Conservation (phyloP, 1,140 invertebrate species). For the Gryon sp. region DNA sequence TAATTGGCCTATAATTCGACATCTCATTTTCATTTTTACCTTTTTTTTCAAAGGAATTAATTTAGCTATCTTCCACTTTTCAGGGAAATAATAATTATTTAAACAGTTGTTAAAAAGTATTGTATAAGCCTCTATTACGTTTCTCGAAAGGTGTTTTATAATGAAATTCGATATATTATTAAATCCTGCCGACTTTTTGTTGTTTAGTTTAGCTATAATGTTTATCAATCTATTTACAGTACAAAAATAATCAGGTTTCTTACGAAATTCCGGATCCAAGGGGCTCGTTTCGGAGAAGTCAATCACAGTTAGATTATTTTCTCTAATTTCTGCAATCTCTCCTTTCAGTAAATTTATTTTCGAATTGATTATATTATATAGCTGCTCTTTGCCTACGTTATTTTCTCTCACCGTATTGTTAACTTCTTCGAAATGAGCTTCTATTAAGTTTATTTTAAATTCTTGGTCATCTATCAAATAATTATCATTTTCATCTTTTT, state of each 20-base stretch:
- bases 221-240: not conserved
- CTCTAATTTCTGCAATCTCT: too few species aligned
- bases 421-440: not conserved
- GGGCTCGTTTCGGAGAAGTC: too few species aligned
- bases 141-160: too few species aligned
- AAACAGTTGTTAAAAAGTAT: too few species aligned
- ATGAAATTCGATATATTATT: conserved; percentile 5
- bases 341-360: not conserved
- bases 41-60: too few species aligned
- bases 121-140: too few species aligned
- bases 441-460: not conserved
- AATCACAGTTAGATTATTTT: too few species aligned
- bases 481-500: not conserved
- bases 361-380: not conserved
- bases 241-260: conserved; percentile 22
- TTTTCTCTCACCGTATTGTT: not conserved
- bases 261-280: too few species aligned
- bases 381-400: not conserved
- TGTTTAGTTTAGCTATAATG: conserved; percentile 11
- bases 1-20: too few species aligned
- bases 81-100: too few species aligned
- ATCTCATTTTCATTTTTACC: too few species aligned
- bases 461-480: not conserved
- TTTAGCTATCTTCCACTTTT: too few species aligned
- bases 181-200: conserved; percentile 18